Conservation (phyloP, 2,113 vertebrate genomes). For the Aphyosemion australe region DNA sequence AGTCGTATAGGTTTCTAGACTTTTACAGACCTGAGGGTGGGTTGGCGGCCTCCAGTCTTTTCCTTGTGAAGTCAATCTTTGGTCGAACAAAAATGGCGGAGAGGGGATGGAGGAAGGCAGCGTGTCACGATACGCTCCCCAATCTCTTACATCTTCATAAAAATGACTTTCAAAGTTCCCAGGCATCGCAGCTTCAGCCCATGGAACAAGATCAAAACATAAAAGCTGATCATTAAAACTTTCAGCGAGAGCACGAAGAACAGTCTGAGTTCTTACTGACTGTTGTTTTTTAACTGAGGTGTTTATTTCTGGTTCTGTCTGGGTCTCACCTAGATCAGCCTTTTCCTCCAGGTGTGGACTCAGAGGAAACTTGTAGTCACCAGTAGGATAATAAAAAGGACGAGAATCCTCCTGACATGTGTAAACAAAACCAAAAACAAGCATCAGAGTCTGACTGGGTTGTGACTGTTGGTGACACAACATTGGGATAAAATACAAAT, state of each 20-base stretch:
- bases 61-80: constrained; percentile 24
- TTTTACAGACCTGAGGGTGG: constrained; percentile 59
- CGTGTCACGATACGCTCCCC: constrained; percentile 50
- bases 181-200: constrained; percentile 35
- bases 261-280: not conserved
- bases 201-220: constrained; percentile 1
- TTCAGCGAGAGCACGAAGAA: not conserved
- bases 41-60: constrained; percentile 28
- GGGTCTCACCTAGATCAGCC: constrained; percentile 49
- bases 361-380: constrained; percentile 63
- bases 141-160: constrained; percentile 70
- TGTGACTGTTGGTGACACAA: no score
- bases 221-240: not conserved
- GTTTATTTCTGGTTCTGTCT: constrained; percentile 14
- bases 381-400: constrained; percentile 74
- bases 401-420: constrained; percentile 64
- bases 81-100: constrained; percentile 25
- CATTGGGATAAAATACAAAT: no score
- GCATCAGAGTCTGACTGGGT: constrained; percentile 4
- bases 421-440: constrained; percentile 20
- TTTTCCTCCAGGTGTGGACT: constrained; percentile 66
- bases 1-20: no score
- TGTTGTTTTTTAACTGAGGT: not conserved
- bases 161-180: constrained; percentile 49
- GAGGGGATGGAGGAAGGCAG: constrained; percentile 28